Evolutionary conservation across 2,888 invertebrate species (phyloP), one percentile per base, ranked within the genome.

Genomic region (Pristionchus fissidentatus): DNA sequence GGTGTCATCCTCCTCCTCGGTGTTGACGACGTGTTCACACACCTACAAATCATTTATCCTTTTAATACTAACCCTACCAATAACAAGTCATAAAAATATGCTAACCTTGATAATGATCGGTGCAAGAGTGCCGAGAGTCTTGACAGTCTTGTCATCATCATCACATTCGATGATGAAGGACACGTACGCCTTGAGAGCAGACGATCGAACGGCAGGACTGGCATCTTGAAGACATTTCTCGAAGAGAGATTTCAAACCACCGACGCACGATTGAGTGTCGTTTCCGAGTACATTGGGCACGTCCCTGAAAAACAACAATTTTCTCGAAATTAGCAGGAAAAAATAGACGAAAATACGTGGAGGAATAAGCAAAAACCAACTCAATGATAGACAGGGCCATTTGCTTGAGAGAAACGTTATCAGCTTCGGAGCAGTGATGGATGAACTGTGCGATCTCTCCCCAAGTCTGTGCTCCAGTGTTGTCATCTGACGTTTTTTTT

Each of bases 231-330:
- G 85, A 66, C 86, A 85, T 32, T 84, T 84, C 77, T 86, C 84
- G 62, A 89, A 60, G 13, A 89, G 84, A 1, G 41, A 96, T 93
- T 97, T 97, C 90, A 99, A 98, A 52, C 97, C 94, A 90, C 96
- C 96, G 87, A 98, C 93, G 93, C 97, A 97, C 92, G 96, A 95
- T 86, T 95, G 94, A 93, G 98, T 97, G 92, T 97, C 96, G 93
- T 96, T 97, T 57, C 98, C 99, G 94, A 99, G 99, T 83, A 98
- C 96, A 55, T 97, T 96, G 38, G 99, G 98, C 52, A 98, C 97
- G 90, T 96, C 95, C 87, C 96, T 96, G 93, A 86, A 93, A 70
- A 2, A n/a, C 1, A 75, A 32, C 22, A 0, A 60, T 29, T 70
- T 43, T 60, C 8, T 32, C 1, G 22, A n/a, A 83, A 29, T 43